phyloP scores from a whole-genome alignment of 2,888 invertebrate genomes.

The Catocala nupta region DNA sequence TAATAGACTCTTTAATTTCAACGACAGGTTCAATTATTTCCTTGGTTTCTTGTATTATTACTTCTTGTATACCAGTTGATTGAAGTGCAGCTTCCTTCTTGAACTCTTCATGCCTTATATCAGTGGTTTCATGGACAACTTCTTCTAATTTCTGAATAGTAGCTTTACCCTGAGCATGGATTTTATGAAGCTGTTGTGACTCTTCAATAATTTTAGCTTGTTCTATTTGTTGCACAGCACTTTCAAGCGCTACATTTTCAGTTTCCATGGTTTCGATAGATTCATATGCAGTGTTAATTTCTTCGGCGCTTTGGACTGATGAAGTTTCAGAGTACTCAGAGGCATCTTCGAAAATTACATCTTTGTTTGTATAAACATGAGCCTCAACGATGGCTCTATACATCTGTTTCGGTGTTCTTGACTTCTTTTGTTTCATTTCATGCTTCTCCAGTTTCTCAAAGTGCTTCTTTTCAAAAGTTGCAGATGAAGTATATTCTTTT shows the following conservation, averaged over 20 bases:
- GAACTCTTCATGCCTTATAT: constrained; percentile 10
- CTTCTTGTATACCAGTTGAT: constrained; percentile 34
- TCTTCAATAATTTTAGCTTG: constrained; percentile 49
- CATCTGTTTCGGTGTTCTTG: constrained; percentile 63
- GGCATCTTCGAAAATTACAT: constrained; percentile 71
- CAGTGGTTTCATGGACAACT: constrained; percentile 36
- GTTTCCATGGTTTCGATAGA: constrained; percentile 44
- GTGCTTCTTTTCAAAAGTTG: constrained; percentile 53
- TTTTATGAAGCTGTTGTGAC: constrained; percentile 39
- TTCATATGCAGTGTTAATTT: constrained; percentile 56
- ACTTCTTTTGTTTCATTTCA: constrained; percentile 44
- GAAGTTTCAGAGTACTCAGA: constrained; percentile 64
- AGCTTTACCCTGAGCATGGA: constrained; percentile 41
- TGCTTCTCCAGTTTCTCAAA: constrained; percentile 55
- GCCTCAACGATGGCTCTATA: constrained; percentile 81
- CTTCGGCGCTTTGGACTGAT: constrained; percentile 60
- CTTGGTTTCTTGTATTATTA: constrained; percentile 38
- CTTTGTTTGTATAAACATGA: constrained; percentile 79
- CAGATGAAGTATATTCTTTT: constrained; percentile 47
- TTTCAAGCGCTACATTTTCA: constrained; percentile 54
- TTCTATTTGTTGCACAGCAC: constrained; percentile 45
- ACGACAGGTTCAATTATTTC: constrained; percentile 44
- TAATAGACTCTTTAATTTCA: constrained; percentile 47
- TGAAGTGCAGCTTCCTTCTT: constrained; percentile 39
- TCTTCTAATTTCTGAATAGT: constrained; percentile 44